phyloP scores from a whole-genome alignment of 2,113 vertebrate species.

The Prionailurus bengalensis region DNA sequence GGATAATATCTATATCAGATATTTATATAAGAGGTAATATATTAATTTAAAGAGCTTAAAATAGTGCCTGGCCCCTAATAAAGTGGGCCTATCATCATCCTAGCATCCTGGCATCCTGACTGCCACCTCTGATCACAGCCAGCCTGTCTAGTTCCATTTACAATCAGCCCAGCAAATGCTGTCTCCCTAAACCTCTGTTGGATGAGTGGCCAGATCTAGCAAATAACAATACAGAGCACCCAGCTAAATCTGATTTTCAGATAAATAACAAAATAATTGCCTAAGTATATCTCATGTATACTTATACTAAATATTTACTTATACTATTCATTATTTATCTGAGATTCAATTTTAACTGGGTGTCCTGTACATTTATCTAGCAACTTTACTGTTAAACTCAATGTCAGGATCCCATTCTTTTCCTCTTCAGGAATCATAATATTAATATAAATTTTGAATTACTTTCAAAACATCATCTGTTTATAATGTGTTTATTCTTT shows the following conservation, averaged over 20 bases:
- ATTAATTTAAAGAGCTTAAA: neutral
- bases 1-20: neutral
- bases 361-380: neutral
- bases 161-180: neutral
- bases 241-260: neutral
- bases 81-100: neutral
- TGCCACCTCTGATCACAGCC: neutral
- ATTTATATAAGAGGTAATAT: neutral
- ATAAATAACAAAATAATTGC: neutral
- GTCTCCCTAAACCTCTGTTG: neutral
- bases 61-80: too few relatives aligned
- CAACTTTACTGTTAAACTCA: neutral
- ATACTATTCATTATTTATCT: neutral
- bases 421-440: neutral
- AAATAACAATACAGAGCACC: neutral
- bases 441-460: neutral
- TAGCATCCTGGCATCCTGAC: neutral
- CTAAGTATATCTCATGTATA: neutral
- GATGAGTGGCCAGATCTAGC: too few relatives aligned
- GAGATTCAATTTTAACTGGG: neutral
- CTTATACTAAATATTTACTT: neutral
- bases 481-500: neutral
- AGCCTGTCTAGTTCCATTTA: neutral
- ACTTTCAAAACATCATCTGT: constrained; percentile 27
- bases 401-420: neutral